Evolutionary conservation across 2,888 invertebrate genomes (phyloP).

Genomic region (Petrolisthes cinctipes): DNA sequence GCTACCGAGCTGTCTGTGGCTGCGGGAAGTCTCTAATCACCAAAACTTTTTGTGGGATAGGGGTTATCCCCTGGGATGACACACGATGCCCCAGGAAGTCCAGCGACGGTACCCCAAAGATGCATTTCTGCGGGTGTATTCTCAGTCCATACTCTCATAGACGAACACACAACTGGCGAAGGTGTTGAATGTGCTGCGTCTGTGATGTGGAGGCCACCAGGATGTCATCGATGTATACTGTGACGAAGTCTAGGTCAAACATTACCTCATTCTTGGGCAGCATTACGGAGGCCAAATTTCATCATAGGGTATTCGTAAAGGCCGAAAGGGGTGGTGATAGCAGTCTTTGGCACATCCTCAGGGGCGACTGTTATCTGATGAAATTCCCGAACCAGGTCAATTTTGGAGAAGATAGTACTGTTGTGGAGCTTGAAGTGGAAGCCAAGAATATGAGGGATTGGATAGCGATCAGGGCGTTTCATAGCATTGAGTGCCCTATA

Average conservation of each 20-base stretch:
- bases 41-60: background rate
- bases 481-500: constrained; percentile 68
- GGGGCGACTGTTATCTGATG: constrained; percentile 69
- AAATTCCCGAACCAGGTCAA: constrained; percentile 68
- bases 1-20: background rate
- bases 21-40: constrained; percentile 19
- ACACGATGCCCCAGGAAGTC: constrained; percentile 19
- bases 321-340: constrained; percentile 68
- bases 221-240: background rate
- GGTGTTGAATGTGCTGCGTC: background rate
- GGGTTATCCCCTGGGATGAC: background rate
- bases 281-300: constrained; percentile 70
- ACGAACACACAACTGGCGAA: background rate
- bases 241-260: background rate
- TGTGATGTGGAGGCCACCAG: background rate
- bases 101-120: background rate
- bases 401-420: constrained; percentile 48
- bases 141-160: background rate
- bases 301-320: constrained; percentile 68
- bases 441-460: constrained; percentile 68
- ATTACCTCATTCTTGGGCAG: constrained; percentile 66
- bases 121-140: constrained; percentile 20
- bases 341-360: constrained; percentile 69
- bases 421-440: background rate
- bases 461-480: constrained; percentile 69